phyloP scores from a whole-genome alignment of 2,888 invertebrate species.

The Busseola fusca region DNA sequence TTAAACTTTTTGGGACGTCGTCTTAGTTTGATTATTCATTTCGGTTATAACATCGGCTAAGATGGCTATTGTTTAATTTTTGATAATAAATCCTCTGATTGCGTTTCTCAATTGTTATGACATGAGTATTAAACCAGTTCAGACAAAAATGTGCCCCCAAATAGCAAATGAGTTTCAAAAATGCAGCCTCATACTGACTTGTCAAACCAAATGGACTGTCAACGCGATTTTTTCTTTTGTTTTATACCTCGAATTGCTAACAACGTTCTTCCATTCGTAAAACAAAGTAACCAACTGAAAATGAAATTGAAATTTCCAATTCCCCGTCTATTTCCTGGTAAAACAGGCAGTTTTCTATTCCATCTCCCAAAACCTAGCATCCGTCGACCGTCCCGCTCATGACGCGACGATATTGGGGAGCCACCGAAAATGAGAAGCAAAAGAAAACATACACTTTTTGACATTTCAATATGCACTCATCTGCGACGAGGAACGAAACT shows the following conservation, averaged over 20 bases:
- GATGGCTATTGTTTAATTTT: conserved; percentile 23
- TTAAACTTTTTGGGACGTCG: conserved; percentile 76
- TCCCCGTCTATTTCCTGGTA: conserved; percentile 84
- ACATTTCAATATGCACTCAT: conserved; percentile 88
- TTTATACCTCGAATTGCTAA: conserved; percentile 55
- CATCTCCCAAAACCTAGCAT: conserved; percentile 77
- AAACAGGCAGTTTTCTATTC: conserved; percentile 84
- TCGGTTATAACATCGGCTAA: conserved; percentile 24
- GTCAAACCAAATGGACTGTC: conserved; percentile 31
- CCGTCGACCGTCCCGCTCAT: conserved; percentile 76
- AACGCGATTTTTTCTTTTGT: conserved; percentile 45
- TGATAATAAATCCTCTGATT: conserved; percentile 4
- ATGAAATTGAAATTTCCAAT: conserved; percentile 85
- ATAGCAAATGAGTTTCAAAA: conserved; percentile 34
- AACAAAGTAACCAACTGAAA: conserved; percentile 77
- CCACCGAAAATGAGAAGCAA: conserved; percentile 86
- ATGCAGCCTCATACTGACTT: conserved; percentile 49
- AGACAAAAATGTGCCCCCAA: conserved; percentile 17
- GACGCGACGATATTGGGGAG: conserved; percentile 85
- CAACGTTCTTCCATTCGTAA: conserved; percentile 69
- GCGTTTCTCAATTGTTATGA: not conserved
- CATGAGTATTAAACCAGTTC: conserved; percentile 8
- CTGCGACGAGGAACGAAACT: conserved; percentile 70
- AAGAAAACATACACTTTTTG: conserved; percentile 84
- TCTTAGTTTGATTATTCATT: conserved; percentile 61